Conservation (phyloP, 2,888 invertebrate species). For the Plemyria rubiginata region DNA sequence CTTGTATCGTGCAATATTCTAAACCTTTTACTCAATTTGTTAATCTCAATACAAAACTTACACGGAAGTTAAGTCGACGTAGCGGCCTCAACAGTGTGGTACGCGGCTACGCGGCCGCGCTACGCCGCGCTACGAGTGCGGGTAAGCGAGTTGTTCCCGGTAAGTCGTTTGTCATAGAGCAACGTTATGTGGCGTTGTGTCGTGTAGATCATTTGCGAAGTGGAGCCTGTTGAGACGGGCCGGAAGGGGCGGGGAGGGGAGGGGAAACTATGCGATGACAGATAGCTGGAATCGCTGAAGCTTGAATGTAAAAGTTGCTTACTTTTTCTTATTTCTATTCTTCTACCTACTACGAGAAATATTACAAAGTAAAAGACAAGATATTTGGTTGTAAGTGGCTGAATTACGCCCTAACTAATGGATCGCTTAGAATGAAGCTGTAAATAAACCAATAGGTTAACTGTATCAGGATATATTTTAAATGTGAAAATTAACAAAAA, state of each 20-base stretch:
- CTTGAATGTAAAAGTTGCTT: neutral
- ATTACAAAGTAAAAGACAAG: too few species aligned
- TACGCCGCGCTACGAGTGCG: slow-evolving; percentile 19
- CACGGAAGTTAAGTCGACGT: neutral
- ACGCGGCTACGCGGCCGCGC: slow-evolving; percentile 7
- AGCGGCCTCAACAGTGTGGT: slow-evolving; percentile 14
- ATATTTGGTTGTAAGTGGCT: too few species aligned
- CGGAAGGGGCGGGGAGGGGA: slow-evolving; percentile 9
- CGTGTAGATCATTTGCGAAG: slow-evolving; percentile 56
- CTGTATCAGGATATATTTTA: too few species aligned
- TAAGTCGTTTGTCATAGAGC: slow-evolving; percentile 51
- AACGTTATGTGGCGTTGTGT: slow-evolving; percentile 53
- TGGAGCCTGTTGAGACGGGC: slow-evolving; percentile 37
- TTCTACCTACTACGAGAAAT: too few species aligned
- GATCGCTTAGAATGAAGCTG: too few species aligned
- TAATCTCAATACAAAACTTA: neutral
- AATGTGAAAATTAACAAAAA: too few species aligned
- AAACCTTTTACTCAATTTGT: neutral
- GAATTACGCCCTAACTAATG: too few species aligned
- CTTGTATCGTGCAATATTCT: too few species aligned
- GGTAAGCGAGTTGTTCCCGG: slow-evolving; percentile 20
- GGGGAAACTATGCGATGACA: slow-evolving; percentile 30
- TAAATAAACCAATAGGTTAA: too few species aligned
- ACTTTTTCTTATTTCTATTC: neutral
- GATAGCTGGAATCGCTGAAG: slow-evolving; percentile 7